Conservation (phyloP, 2,797 vertebrate genomes). For the Hyperoplus lanceolatus region DNA sequence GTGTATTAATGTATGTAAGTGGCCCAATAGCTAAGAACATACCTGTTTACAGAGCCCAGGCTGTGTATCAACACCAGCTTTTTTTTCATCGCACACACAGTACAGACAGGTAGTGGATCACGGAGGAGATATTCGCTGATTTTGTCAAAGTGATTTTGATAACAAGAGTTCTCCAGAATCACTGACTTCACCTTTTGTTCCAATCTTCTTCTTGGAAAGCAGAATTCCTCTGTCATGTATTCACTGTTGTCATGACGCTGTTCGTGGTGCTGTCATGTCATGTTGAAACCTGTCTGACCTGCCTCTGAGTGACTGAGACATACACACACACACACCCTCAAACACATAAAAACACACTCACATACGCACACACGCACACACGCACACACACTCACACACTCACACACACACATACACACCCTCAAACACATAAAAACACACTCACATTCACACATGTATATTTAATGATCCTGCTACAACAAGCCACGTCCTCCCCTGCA, state of each 20-base stretch:
- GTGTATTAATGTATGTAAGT: no score
- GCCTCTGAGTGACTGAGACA: background rate
- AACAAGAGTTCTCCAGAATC: no score
- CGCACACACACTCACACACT: conserved; percentile 14
- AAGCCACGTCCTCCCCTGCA: background rate
- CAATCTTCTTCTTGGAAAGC: conserved; percentile 9
- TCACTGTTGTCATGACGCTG: background rate
- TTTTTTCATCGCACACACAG: no score
- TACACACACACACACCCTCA: no score
- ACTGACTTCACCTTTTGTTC: background rate
- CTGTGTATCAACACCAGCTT: no score
- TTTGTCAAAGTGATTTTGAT: no score
- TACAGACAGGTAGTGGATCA: no score
- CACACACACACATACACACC: conserved; percentile 23
- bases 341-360: no score
- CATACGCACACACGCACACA: background rate
- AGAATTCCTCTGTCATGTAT: background rate
- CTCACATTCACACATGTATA: conserved; percentile 22
- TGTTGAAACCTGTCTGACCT: conserved; percentile 6
- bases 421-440: conserved; percentile 9
- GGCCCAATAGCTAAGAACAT: no score
- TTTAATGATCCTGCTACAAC: background rate
- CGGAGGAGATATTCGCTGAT: no score
- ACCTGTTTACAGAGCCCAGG: no score
- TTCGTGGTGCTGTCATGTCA: background rate